Base-by-base conservation (phyloP, 2,888 invertebrate species). In the Parthenolecanium corni region DNA sequence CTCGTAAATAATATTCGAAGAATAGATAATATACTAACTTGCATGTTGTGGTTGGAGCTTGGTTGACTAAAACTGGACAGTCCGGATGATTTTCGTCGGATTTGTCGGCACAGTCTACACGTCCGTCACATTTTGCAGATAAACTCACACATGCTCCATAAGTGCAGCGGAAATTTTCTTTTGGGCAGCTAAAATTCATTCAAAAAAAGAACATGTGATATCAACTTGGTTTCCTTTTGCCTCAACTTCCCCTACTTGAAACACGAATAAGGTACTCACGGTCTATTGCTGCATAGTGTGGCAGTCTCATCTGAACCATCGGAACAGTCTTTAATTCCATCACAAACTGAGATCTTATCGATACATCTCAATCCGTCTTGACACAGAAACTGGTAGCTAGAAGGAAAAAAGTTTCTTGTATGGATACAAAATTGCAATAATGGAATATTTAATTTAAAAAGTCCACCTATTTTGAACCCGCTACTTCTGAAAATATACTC, bases 101-200 rank as follows among this genome's bases (percentile, higher is more conserved):
- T 16, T 67, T 67, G 46, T 69, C 69, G 11, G 66, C 66, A 52
- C 69, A 69, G 46, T 69, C 68, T 24, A 62, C 52, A 38, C 63
- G 54, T 11, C 68, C 68, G 44, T 69, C 52, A 52, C 69, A 69
- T 21, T 42, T 65, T 1, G 36, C 18, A 20, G 47, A 58, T 24
- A 56, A 56, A 21, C 66, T 62, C 4, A 69, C 65, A 61, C 69
- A 69, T 14, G 68, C 69, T 2, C 69, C 69, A 46, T 69, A 69
- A 14, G 66, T 67, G 64, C 69, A 69, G 2, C 65, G 66, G 52
- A 68, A 69, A 9, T 65, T 62, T 46, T 54, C 65, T 16, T 64
- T 40, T 6, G 68, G 67, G 44, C 69, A 69, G 49, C 69, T 69
- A 54, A 4, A n/a, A n/a, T n/a, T n/a, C n/a, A n/a, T n/a, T n/a